Percentiles rank a stretch among this genome's conserved stretches.
These are phyloP conservation scores for Bradynema listronoti DNA, from an alignment of 1,140 invertebrate genomes.

Conservation along the genomic window DNA sequence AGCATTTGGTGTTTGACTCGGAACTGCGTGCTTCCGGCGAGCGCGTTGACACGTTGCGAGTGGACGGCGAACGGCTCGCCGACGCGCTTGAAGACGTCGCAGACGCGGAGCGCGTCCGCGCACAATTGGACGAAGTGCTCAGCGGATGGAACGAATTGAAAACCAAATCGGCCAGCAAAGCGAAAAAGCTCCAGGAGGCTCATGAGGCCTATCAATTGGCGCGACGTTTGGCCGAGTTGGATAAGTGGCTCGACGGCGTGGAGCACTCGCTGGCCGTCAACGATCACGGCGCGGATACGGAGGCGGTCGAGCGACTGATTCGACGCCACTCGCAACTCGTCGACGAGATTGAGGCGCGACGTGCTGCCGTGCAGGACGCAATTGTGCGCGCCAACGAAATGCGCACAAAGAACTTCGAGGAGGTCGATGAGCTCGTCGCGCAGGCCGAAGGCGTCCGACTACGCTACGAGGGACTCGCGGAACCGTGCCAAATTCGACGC, in stretches of 20 bases:
- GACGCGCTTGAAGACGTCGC: constrained; percentile 3
- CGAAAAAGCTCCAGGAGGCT: constrained; percentile 33
- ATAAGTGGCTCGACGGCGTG: constrained; percentile 79
- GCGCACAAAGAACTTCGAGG: constrained; percentile 16
- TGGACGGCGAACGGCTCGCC: constrained; percentile 10
- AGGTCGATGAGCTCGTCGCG: constrained; percentile 69
- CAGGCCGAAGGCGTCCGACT: constrained; percentile 59
- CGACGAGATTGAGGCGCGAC: constrained; percentile 43
- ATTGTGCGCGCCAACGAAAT: constrained; percentile 39
- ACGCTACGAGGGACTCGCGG: constrained; percentile 74
- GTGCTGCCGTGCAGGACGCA: constrained; percentile 34
- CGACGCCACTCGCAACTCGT: constrained; percentile 61
- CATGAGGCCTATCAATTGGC: constrained; percentile 72
- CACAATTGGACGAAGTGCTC: constrained; percentile 16
- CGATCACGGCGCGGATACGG: constrained; percentile 73
- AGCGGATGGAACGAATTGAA: constrained; percentile 12
- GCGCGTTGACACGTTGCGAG: constrained; percentile 6
- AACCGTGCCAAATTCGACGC: constrained; percentile 77
- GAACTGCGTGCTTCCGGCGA: constrained; percentile 76
- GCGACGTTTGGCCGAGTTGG: constrained; percentile 78
- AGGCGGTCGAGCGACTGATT: constrained; percentile 73
- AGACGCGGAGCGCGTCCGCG: constrained; percentile 12
- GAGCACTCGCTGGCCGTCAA: constrained; percentile 73
- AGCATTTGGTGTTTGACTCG: constrained; percentile 87
- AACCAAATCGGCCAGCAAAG: constrained; percentile 43